Evolutionary conservation across 1,140 invertebrate species (phyloP).

Genomic region (Latrodectus geometricus): DNA sequence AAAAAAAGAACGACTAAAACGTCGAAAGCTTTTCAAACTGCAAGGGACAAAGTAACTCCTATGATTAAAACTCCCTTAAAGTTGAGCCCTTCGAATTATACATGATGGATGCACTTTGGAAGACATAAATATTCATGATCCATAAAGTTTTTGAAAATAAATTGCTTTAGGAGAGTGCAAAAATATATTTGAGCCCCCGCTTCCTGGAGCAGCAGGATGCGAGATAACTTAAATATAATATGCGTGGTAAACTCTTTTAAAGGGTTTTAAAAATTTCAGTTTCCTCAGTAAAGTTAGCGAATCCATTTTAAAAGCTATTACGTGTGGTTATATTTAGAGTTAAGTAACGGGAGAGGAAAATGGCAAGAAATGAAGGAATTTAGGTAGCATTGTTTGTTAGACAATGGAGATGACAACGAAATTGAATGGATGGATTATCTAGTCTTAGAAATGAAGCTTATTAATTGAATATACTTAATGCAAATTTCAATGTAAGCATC

Average conservation of each 20-base stretch:
- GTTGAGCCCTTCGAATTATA: not conserved
- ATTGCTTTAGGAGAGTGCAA: constrained; percentile 19
- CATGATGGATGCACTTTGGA: constrained; percentile 54
- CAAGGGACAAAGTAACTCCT: not conserved
- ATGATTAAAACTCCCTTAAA: not conserved
- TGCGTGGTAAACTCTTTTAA: constrained; percentile 43
- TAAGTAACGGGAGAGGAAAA: not conserved
- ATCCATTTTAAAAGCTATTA: constrained; percentile 16
- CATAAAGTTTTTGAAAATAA: constrained; percentile 47
- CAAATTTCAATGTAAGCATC: too few relatives aligned
- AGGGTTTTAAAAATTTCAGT: constrained; percentile 39
- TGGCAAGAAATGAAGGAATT: not conserved
- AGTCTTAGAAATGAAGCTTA: not conserved
- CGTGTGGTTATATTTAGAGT: not conserved
- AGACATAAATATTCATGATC: constrained; percentile 58
- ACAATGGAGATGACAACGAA: not conserved
- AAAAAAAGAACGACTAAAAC: not conserved
- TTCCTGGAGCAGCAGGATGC: constrained; percentile 13
- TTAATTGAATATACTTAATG: too few relatives aligned
- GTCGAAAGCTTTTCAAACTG: not conserved
- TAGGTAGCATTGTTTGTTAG: not conserved
- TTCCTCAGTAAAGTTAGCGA: constrained; percentile 5
- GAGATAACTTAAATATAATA: constrained; percentile 57
- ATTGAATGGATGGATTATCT: not conserved
- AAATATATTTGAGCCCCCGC: constrained; percentile 14